phyloP scores from a whole-genome alignment of 1,140 invertebrate species.

The Wasmannia auropunctata region DNA sequence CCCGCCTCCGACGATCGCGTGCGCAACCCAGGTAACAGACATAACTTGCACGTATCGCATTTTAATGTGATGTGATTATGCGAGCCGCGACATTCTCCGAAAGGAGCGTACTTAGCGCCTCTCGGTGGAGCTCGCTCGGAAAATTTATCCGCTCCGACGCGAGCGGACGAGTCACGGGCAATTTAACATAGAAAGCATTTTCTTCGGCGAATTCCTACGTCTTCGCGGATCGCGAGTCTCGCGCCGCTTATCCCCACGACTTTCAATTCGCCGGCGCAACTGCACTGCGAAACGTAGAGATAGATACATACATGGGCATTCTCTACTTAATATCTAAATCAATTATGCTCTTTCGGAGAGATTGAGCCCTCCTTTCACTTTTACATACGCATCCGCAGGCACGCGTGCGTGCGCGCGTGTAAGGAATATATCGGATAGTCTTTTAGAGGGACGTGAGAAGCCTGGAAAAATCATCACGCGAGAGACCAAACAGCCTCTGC shows the following conservation, averaged over 20 bases:
- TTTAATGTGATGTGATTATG: neutral
- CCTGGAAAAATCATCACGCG: no score
- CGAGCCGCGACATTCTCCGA: neutral
- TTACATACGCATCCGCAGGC: neutral
- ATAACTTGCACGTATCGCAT: neutral
- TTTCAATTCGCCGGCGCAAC: neutral
- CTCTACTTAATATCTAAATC: neutral
- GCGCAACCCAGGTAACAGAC: neutral
- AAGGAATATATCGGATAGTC: neutral
- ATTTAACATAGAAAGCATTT: slow-evolving; percentile 33
- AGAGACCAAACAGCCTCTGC: no score
- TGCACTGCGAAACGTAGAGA: neutral
- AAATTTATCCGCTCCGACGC: neutral
- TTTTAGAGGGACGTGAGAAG: neutral
- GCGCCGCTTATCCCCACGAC: neutral
- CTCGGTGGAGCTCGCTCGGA: neutral
- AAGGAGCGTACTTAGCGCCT: no score
- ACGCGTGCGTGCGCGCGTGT: neutral
- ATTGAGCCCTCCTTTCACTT: neutral
- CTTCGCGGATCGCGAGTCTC: neutral
- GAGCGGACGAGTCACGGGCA: neutral
- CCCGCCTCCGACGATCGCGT: neutral
- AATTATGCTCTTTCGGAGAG: no score
- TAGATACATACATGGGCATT: neutral
- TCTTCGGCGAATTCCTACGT: neutral